A percentile compares a stretch with the other conserved stretches of the same genome.
These are phyloP conservation scores for Corynorhinus townsendii DNA, from an alignment of 2,113 vertebrate genomes.

Conservation along the genomic window DNA sequence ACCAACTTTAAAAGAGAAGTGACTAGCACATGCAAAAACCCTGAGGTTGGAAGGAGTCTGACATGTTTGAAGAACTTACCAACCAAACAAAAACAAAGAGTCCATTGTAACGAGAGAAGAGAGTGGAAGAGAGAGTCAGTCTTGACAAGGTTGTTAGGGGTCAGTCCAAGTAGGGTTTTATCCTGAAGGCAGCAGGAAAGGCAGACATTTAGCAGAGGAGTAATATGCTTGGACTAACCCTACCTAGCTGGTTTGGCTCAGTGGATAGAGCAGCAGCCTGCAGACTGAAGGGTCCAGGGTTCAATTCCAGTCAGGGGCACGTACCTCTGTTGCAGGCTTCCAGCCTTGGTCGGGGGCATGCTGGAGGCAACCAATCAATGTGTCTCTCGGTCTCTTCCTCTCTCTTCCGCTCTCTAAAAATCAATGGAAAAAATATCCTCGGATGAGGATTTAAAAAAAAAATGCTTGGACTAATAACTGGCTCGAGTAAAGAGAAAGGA, in stretches of 20 bases:
- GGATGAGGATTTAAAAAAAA: too few relatives aligned
- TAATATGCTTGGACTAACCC: background rate
- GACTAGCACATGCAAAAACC: background rate
- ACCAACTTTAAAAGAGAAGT: background rate
- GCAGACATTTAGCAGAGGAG: background rate
- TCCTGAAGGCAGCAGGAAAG: background rate
- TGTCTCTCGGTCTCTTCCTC: too few relatives aligned
- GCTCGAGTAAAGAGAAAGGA: background rate
- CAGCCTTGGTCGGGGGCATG: too few relatives aligned
- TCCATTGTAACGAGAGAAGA: background rate
- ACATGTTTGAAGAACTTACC: background rate
- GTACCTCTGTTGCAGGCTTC: too few relatives aligned
- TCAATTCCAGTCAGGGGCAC: too few relatives aligned
- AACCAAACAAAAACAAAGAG: background rate
- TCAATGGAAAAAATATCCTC: too few relatives aligned
- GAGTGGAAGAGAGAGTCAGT: background rate
- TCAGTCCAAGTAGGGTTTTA: background rate
- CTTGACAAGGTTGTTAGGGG: background rate
- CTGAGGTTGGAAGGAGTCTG: slow-evolving; percentile 16
- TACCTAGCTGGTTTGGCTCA: too few relatives aligned
- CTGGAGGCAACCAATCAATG: too few relatives aligned
- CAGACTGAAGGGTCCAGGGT: too few relatives aligned
- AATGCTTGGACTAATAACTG: background rate
- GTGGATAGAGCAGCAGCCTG: too few relatives aligned
- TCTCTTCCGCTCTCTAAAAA: too few relatives aligned